These are phyloP conservation scores for Halcyon badia DNA, from an alignment of 2,797 vertebrate genomes.

Conservation along the genomic window DNA sequence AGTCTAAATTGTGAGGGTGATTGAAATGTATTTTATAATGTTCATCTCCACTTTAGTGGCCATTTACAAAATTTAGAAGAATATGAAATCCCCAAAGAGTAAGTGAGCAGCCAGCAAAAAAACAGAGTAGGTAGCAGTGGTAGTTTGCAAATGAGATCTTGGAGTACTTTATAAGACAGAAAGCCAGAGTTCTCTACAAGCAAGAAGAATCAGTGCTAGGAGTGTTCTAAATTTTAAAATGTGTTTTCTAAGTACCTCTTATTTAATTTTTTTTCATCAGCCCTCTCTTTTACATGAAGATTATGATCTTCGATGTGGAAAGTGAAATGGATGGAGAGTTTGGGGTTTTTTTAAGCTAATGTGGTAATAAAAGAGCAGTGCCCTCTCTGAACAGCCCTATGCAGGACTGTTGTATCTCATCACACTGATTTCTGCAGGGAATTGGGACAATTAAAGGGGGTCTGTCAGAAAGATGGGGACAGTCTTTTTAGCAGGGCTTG, in stretches of 20 bases:
- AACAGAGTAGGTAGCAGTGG: neutral
- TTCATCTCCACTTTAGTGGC: slow-evolving; percentile 62
- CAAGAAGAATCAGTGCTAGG: neutral
- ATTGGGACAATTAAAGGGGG: neutral
- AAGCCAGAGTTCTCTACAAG: slow-evolving; percentile 11
- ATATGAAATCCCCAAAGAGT: slow-evolving; percentile 46
- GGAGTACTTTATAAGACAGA: slow-evolving; percentile 12
- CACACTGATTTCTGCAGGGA: neutral
- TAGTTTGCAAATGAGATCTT: slow-evolving; percentile 41
- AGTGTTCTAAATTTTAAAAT: slow-evolving; percentile 30
- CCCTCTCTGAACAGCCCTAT: neutral
- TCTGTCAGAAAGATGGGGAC: neutral
- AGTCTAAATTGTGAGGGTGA: slow-evolving; percentile 62
- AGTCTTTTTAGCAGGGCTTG: neutral
- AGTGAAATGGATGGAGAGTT: neutral
- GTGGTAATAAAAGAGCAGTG: slow-evolving; percentile 16
- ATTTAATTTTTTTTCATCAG: neutral
- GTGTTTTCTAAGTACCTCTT: slow-evolving; percentile 31
- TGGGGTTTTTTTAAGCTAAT: neutral
- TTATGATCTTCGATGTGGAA: slow-evolving; percentile 32
- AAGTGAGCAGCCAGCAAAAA: slow-evolving; percentile 23
- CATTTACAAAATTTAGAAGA: slow-evolving; percentile 68
- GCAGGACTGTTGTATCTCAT: neutral
- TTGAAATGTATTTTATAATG: slow-evolving; percentile 69
- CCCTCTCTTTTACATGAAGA: neutral